Conservation (phyloP, 2,113 vertebrate genomes). For the Notothenia coriiceps region DNA sequence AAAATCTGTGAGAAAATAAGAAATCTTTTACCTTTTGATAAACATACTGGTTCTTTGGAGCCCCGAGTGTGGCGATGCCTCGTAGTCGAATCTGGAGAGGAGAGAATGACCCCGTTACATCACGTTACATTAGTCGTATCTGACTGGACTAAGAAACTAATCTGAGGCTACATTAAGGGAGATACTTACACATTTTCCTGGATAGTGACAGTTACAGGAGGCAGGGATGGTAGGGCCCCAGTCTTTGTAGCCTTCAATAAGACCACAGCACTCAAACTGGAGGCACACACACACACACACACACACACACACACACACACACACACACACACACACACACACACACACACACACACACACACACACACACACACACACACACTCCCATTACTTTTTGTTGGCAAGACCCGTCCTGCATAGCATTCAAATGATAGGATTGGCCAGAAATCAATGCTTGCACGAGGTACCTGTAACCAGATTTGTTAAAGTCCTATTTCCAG, state of each 20-base stretch:
- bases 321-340: too few species aligned
- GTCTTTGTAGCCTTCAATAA: conserved; percentile 79
- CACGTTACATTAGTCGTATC: not conserved
- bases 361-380: too few species aligned
- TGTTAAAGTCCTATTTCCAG: too few species aligned
- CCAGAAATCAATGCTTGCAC: too few species aligned
- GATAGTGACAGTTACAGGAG: conserved; percentile 78
- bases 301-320: too few species aligned
- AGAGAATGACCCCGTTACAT: not conserved
- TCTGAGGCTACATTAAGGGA: not conserved
- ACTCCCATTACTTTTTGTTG: too few species aligned
- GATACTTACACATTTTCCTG: conserved; percentile 77
- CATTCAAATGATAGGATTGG: too few species aligned
- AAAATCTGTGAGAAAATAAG: not conserved
- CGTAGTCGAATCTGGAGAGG: conserved; percentile 70
- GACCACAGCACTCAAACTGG: conserved; percentile 79
- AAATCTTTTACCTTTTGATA: conserved; percentile 73
- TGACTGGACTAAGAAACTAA: not conserved
- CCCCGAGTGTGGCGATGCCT: conserved; percentile 75
- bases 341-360: too few species aligned
- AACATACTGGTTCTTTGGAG: conserved; percentile 80
- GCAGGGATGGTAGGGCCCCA: conserved; percentile 77
- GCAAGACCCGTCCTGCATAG: too few species aligned
- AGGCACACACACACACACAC: not conserved
- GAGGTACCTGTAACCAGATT: too few species aligned